These are phyloP conservation scores for Microcebus jonahi DNA, from an alignment of 2,113 vertebrate genomes.

Conservation along the genomic window DNA sequence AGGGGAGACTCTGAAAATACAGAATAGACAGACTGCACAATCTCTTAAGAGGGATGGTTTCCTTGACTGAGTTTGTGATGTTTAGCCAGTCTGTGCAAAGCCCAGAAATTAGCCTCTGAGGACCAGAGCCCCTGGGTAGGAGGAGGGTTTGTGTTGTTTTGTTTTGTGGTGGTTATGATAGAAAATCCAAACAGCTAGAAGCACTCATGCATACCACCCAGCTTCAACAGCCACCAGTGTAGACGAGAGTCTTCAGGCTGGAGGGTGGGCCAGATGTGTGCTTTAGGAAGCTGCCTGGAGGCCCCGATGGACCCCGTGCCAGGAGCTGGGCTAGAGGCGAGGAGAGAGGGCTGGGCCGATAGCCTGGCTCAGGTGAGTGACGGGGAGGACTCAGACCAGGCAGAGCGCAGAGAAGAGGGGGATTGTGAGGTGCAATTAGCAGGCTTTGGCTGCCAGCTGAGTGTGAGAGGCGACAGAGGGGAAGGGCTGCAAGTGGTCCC, in stretches of 20 bases:
- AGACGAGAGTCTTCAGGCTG: neutral
- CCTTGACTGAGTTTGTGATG: neutral
- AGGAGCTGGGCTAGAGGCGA: too few species aligned
- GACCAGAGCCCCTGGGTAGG: neutral
- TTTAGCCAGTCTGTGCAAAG: neutral
- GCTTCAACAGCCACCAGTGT: neutral
- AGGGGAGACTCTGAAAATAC: neutral
- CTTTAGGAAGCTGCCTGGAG: neutral
- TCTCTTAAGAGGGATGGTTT: neutral
- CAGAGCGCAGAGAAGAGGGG: neutral
- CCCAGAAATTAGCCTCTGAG: neutral
- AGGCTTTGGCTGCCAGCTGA: neutral
- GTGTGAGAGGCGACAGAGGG: neutral
- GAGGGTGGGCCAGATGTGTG: accelerated
- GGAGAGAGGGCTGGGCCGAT: neutral
- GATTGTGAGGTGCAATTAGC: neutral
- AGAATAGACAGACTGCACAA: neutral
- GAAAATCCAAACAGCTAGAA: neutral
- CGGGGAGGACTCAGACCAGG: neutral
- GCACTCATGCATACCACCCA: neutral
- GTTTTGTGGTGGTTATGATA: neutral
- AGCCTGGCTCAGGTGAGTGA: neutral
- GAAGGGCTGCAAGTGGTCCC: neutral
- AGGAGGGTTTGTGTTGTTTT: neutral
- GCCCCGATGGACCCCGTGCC: neutral